These are phyloP conservation scores for Girardia tigrina DNA, from an alignment of 2,888 invertebrate species.

Conservation along the genomic window DNA sequence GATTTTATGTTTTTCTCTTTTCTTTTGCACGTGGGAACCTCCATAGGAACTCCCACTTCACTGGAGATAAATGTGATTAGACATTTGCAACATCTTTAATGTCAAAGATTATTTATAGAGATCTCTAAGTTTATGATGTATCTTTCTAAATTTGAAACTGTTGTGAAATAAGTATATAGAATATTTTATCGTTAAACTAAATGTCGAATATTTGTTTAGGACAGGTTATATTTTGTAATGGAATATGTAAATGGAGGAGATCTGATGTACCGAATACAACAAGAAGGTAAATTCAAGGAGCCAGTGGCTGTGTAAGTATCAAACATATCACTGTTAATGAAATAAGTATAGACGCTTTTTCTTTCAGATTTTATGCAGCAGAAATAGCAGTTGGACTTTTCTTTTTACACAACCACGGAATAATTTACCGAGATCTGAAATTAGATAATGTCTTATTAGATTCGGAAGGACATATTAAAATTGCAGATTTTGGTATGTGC, in stretches of 20 bases:
- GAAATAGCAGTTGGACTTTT: constrained; percentile 31
- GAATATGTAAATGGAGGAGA: constrained; percentile 99
- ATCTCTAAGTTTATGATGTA: too few relatives aligned
- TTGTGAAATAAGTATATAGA: too few relatives aligned
- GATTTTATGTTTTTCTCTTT: too few relatives aligned
- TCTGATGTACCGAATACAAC: constrained; percentile 99
- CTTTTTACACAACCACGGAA: constrained; percentile 29
- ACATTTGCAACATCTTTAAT: too few relatives aligned
- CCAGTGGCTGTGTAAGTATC: constrained; percentile 98
- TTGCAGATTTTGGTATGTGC: constrained; percentile 99
- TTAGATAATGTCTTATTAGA: constrained; percentile 92
- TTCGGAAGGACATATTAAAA: constrained; percentile 95
- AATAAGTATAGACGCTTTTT: not conserved
- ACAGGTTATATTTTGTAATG: constrained; percentile 97
- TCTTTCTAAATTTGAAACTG: too few relatives aligned
- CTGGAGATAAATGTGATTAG: too few relatives aligned
- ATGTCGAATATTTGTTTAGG: too few relatives aligned
- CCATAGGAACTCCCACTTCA: too few relatives aligned
- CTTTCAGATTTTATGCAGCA: constrained; percentile 29
- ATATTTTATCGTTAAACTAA: too few relatives aligned
- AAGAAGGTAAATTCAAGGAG: constrained; percentile 97
- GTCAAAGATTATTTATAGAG: too few relatives aligned
- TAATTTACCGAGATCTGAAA: constrained; percentile 65
- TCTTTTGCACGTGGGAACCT: too few relatives aligned
- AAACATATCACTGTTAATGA: constrained; percentile 39